Conservation (phyloP, 2,113 vertebrate genomes). For the Corythaixoides concolor region DNA sequence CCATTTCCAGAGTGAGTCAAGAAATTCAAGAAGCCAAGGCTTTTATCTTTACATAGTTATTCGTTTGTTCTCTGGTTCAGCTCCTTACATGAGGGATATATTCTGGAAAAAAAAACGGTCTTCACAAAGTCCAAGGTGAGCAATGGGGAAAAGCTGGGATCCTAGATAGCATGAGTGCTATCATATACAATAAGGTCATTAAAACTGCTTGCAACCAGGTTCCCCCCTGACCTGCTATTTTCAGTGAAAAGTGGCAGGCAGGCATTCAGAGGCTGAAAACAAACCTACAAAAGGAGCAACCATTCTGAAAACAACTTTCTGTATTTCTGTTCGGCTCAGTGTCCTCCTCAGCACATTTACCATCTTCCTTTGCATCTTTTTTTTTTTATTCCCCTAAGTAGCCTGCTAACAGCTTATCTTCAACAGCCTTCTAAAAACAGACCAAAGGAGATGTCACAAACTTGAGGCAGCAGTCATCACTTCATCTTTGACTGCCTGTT, state of each 20-base stretch:
- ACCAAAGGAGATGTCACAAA: constrained; percentile 33
- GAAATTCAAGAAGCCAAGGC: background rate
- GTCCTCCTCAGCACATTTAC: background rate
- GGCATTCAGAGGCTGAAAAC: background rate
- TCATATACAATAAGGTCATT: background rate
- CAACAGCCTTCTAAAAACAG: constrained; percentile 76
- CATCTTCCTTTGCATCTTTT: background rate
- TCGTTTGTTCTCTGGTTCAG: background rate
- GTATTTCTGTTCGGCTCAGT: background rate
- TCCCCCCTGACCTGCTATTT: background rate
- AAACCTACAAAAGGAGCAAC: background rate
- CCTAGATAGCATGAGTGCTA: background rate
- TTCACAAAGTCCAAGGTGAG: background rate
- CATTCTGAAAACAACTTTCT: background rate
- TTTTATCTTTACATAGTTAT: background rate
- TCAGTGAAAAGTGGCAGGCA: background rate
- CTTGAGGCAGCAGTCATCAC: constrained; percentile 35
- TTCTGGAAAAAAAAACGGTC: background rate
- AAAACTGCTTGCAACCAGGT: background rate
- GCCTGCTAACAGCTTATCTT: constrained; percentile 62
- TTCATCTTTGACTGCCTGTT: background rate
- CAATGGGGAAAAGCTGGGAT: background rate
- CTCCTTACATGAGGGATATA: background rate
- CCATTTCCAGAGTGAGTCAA: background rate
- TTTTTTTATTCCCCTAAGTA: background rate